Conservation (phyloP, 2,797 vertebrate species). For the Sebastes steindachneri region DNA sequence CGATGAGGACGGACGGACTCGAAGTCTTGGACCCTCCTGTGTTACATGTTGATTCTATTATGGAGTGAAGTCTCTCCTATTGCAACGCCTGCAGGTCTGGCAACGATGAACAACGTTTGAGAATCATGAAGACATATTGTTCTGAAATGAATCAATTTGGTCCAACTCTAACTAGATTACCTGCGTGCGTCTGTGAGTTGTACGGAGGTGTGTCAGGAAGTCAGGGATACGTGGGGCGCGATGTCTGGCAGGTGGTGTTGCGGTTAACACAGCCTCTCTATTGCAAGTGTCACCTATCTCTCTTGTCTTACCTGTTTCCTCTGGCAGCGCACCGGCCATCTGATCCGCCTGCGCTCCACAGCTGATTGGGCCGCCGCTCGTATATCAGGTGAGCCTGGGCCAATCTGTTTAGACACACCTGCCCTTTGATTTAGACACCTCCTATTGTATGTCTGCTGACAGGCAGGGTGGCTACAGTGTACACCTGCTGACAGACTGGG, state of each 20-base stretch:
- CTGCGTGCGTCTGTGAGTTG: background rate
- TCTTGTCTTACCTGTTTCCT: conserved; percentile 48
- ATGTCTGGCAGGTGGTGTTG: conserved; percentile 64
- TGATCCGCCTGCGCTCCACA: conserved; percentile 59
- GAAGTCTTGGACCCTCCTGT: conserved; percentile 65
- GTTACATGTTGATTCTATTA: conserved; percentile 79
- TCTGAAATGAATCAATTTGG: conserved; percentile 50
- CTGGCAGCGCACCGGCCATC: conserved; percentile 60
- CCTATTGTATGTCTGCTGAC: conserved; percentile 61
- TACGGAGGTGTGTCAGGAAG: conserved; percentile 14
- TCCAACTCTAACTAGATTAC: conserved; percentile 17
- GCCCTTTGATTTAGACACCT: conserved; percentile 72
- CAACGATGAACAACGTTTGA: conserved; percentile 17
- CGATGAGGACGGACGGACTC: conserved; percentile 38
- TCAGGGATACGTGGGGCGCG: conserved; percentile 7
- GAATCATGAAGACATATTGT: conserved; percentile 41
- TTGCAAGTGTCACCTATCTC: conserved; percentile 72
- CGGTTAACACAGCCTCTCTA: conserved; percentile 64
- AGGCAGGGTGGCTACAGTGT: conserved; percentile 18
- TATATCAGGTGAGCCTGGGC: conserved; percentile 67
- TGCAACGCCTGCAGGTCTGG: conserved; percentile 49
- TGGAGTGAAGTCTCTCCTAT: conserved; percentile 41
- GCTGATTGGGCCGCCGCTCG: conserved; percentile 56
- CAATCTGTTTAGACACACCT: conserved; percentile 76
- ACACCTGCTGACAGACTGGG: conserved; percentile 51